These are phyloP conservation scores for Hypotaenidia philippensis DNA, from an alignment of 2,797 vertebrate genomes.

Conservation along the genomic window DNA sequence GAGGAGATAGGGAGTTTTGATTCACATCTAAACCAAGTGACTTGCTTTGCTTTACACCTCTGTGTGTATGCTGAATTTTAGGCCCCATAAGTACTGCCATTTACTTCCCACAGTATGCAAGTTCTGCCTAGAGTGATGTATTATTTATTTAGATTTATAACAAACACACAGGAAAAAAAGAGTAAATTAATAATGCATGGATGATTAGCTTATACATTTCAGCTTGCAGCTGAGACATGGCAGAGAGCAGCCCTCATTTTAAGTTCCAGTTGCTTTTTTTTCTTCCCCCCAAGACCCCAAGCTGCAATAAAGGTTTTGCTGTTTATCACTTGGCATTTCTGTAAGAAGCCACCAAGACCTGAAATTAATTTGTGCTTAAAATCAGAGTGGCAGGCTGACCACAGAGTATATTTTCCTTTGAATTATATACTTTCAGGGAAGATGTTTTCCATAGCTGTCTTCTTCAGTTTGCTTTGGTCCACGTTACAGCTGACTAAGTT, in stretches of 20 bases:
- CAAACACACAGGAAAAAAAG: background rate
- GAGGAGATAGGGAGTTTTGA: background rate
- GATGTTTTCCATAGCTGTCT: background rate
- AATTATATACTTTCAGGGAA: background rate
- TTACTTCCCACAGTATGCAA: background rate
- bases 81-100: background rate
- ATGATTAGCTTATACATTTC: constrained; percentile 11
- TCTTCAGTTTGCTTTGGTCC: background rate
- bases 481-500: background rate
- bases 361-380: constrained; percentile 15
- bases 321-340: background rate
- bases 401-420: background rate
- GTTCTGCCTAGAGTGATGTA: background rate
- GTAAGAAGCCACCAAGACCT: background rate
- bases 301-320: background rate
- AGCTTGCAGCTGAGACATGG: background rate
- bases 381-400: background rate
- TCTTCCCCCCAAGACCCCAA: background rate
- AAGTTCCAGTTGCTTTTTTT: background rate
- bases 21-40: background rate
- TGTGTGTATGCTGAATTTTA: background rate
- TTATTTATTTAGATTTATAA: constrained; percentile 61
- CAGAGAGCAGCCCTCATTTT: constrained; percentile 1
- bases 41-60: background rate
- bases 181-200: constrained; percentile 48